Percentiles rank a stretch among this genome's conserved stretches.
These are phyloP conservation scores for Leptinotarsa undecemlineata DNA, from an alignment of 1,140 invertebrate genomes.

Conservation along the genomic window DNA sequence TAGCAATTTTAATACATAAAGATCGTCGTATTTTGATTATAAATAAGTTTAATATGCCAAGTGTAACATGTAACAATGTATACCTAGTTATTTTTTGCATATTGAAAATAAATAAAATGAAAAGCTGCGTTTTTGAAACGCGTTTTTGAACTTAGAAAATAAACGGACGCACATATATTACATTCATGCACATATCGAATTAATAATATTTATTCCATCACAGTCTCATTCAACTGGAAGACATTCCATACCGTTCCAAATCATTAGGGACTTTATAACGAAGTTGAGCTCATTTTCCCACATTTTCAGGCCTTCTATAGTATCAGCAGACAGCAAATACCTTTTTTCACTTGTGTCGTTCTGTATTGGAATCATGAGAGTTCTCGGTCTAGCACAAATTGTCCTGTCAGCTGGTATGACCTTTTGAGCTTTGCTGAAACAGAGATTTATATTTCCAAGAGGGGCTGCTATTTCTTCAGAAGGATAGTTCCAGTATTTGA, in stretches of 20 bases:
- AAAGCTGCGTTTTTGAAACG: too few species aligned
- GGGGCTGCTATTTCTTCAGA: slow-evolving; percentile 49
- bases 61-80: too few species aligned
- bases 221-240: background rate
- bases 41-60: too few species aligned
- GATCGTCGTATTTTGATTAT: too few species aligned
- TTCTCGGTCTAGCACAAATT: slow-evolving; percentile 54
- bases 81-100: background rate
- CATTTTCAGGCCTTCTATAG: slow-evolving; percentile 49
- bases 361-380: slow-evolving; percentile 48
- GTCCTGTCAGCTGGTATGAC: slow-evolving; percentile 46
- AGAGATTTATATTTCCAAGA: slow-evolving; percentile 51
- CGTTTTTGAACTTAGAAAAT: too few species aligned
- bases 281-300: slow-evolving; percentile 55
- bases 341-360: slow-evolving; percentile 35
- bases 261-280: slow-evolving; percentile 47
- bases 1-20: too few species aligned
- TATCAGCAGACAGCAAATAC: slow-evolving; percentile 53
- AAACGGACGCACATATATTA: too few species aligned
- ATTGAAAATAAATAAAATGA: background rate
- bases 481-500: slow-evolving; percentile 58
- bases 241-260: slow-evolving; percentile 48
- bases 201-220: too few species aligned
- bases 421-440: slow-evolving; percentile 42
- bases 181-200: too few species aligned